Percentiles rank a stretch among this genome's conserved stretches.
These are phyloP conservation scores for Danaus melanippus DNA, from an alignment of 1,140 invertebrate genomes.

Conservation along the genomic window DNA sequence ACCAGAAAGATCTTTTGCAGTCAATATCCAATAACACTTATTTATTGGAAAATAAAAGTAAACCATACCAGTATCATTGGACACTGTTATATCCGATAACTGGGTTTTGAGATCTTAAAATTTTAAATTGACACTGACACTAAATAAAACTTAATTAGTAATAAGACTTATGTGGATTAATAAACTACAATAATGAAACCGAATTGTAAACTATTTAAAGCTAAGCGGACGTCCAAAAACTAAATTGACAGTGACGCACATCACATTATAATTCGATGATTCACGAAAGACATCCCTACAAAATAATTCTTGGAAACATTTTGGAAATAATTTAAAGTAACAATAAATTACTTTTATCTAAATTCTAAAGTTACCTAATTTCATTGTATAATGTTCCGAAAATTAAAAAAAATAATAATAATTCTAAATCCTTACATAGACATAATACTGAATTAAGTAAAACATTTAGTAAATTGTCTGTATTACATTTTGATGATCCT, in stretches of 20 bases:
- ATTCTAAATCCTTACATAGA: constrained; percentile 63
- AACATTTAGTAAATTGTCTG: constrained; percentile 27
- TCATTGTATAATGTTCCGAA: constrained; percentile 56
- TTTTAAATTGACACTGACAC: constrained; percentile 22
- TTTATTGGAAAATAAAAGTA: no score
- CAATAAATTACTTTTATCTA: constrained; percentile 67
- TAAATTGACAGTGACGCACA: constrained; percentile 29
- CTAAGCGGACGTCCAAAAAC: constrained; percentile 59
- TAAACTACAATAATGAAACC: constrained; percentile 29
- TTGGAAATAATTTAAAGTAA: constrained; percentile 67
- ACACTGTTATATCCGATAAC: no score
- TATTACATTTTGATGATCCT: constrained; percentile 41
- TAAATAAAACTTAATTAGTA: constrained; percentile 25
- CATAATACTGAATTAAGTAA: constrained; percentile 65
- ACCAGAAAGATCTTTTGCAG: constrained; percentile 5
- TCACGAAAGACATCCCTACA: constrained; percentile 41
- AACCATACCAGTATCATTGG: no score
- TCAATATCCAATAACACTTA: no score
- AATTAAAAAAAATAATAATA: constrained; percentile 44
- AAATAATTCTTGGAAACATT: constrained; percentile 53
- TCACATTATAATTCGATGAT: constrained; percentile 26
- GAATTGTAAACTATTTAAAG: constrained; percentile 61
- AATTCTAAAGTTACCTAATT: constrained; percentile 63
- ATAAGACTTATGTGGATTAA: constrained; percentile 27
- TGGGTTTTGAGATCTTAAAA: constrained; percentile 22